Evolutionary conservation across 2,888 invertebrate genomes (phyloP).

Genomic region (Ceramica pisi): DNA sequence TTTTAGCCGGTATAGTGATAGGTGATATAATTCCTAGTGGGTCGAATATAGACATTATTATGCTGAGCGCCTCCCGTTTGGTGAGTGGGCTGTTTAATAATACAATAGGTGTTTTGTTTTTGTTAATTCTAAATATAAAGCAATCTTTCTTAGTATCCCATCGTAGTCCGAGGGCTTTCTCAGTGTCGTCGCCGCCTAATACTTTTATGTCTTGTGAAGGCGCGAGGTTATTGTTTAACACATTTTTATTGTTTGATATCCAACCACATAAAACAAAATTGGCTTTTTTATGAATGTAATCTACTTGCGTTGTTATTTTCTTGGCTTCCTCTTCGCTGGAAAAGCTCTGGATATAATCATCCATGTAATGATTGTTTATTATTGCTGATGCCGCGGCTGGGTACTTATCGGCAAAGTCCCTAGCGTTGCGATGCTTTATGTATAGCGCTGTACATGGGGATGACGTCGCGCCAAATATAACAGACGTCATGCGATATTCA

Average conservation of each 20-base stretch:
- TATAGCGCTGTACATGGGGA: conserved; percentile 12
- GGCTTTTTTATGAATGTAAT: conserved; percentile 4
- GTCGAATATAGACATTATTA: conserved; percentile 5
- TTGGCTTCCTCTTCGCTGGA: conserved; percentile 5
- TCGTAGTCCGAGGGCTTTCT: conserved; percentile 1
- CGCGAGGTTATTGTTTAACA: background rate
- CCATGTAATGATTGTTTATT: conserved; percentile 7
- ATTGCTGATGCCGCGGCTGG: conserved; percentile 7
- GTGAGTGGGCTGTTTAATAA: conserved; percentile 2
- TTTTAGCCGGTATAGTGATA: conserved; percentile 6
- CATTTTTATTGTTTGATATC: conserved; percentile 6
- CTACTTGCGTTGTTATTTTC: conserved; percentile 5
- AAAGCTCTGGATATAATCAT: conserved; percentile 4
- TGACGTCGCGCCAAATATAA: conserved; percentile 4
- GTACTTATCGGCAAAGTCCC: conserved; percentile 8
- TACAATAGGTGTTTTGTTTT: conserved; percentile 3
- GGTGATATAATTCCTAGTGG: conserved; percentile 3
- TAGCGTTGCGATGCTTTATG: conserved; percentile 8
- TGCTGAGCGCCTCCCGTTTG: conserved; percentile 6
- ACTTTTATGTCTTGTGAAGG: conserved; percentile 4
- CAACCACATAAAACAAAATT: conserved; percentile 4
- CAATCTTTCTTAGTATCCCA: background rate
- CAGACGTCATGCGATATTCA: conserved; percentile 6
- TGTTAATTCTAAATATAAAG: background rate
- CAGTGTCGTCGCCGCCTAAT: conserved; percentile 1